Evolutionary conservation across 2,888 invertebrate genomes (phyloP).

Genomic region (Amphipoea lucens): DNA sequence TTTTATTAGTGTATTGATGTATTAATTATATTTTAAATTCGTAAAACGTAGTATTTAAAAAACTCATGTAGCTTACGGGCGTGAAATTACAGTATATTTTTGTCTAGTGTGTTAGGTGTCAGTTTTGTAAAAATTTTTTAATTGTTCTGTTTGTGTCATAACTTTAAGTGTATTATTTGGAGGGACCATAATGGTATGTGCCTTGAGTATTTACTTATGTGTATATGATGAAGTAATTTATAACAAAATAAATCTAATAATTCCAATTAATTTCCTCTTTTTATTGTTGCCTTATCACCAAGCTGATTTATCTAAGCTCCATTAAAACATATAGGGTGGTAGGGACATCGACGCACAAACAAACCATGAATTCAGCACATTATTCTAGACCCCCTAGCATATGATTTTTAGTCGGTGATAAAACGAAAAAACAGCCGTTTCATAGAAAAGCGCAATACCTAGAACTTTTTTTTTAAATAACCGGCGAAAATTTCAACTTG

Average conservation of each 20-base stretch:
- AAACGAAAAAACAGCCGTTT: too few species aligned
- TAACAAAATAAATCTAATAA: constrained; percentile 74
- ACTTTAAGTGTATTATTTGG: constrained; percentile 78
- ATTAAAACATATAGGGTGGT: neutral
- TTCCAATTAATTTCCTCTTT: constrained; percentile 65
- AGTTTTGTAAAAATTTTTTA: constrained; percentile 69
- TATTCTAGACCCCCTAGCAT: too few species aligned
- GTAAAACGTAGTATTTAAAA: constrained; percentile 45
- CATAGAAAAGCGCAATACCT: too few species aligned
- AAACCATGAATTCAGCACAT: neutral
- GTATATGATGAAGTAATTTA: constrained; percentile 81
- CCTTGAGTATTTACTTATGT: constrained; percentile 84
- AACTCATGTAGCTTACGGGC: constrained; percentile 27
- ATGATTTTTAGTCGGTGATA: too few species aligned
- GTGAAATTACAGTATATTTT: constrained; percentile 56
- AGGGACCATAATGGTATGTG: constrained; percentile 89
- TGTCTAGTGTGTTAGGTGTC: constrained; percentile 53
- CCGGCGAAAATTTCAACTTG: too few species aligned
- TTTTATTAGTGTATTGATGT: constrained; percentile 31
- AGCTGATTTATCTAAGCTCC: neutral
- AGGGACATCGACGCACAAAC: neutral
- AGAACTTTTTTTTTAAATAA: too few species aligned
- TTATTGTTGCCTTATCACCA: constrained; percentile 13
- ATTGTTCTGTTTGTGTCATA: constrained; percentile 70
- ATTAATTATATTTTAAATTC: constrained; percentile 46